Evolutionary conservation across 2,797 vertebrate species (phyloP), one percentile per base, ranked within the genome.

Genomic region (Danio aesculapii): DNA sequence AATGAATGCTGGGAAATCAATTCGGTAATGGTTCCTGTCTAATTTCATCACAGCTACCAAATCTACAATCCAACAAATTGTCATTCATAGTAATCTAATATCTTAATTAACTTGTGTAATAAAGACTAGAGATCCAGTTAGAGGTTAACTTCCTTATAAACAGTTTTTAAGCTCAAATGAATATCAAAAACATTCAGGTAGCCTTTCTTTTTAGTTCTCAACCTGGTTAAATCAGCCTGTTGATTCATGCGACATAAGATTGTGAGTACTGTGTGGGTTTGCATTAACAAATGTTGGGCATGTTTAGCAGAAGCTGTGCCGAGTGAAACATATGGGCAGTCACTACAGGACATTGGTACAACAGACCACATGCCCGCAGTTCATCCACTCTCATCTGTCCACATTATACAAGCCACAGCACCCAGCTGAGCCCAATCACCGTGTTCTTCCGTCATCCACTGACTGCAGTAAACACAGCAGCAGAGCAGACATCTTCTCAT

Each of bases 321-420:
- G 66, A 77, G 69, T 61, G 70, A 68, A 84, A 66, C 86, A 89
- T 87, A 87, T 82, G 83, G 85, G 43, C 19, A 49, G 70, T 62
- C 78, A 79, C 79, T 58, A 77, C 66, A 75, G 81, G 86, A 81
- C 75, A 74, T 76, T 80, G 81, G 12, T 75, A 81, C 71, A 66
- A 74, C 68, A 52, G 75, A 84, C 72, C 13, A 64, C 62, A 57
- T 73, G 84, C 75, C 82, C 69, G 67, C 77, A 79, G 64, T 47
- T 63, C 78, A 84, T 77, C 17, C 67, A 76, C 84, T 74, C 82
- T 75, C 85, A 77, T 75, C 19, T 85, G 57, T 82, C 73, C 11
- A 68, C 73, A 61, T 76, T 63, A 79, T 74, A 58, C 70, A 83
- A 79, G 63, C 59, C 72, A 46, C n/a, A 49, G 73, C 52, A 77